A percentile compares a stretch with the other conserved stretches of the same genome.
Conservation (phyloP, 64 coral and sea anemone species). For the Porites lutea region DNA sequence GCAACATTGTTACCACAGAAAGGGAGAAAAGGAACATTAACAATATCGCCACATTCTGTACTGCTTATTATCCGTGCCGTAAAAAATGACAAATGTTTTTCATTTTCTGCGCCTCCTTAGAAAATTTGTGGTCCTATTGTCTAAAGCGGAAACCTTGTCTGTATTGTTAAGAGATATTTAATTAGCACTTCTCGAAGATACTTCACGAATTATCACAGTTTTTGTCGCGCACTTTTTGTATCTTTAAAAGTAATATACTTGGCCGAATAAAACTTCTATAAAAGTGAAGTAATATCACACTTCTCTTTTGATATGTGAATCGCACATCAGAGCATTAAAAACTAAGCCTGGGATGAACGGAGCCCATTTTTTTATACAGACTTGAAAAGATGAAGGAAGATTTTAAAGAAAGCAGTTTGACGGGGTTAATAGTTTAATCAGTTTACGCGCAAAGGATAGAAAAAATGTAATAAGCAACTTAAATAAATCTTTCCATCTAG, state of each 20-base stretch:
- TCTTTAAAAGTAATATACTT: constrained; percentile 5
- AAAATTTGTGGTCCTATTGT: neutral
- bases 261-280: neutral
- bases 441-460: no score
- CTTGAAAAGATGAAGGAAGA: no score
- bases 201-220: constrained; percentile 11
- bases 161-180: neutral
- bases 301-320: neutral
- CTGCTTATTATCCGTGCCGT: neutral
- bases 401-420: no score
- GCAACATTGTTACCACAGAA: neutral
- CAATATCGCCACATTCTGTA: neutral
- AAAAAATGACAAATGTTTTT: neutral
- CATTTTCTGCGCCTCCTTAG: neutral
- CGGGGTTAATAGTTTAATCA: no score
- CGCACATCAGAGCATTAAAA: no score
- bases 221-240: neutral
- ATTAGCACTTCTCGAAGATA: constrained; percentile 21
- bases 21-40: neutral
- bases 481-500: no score
- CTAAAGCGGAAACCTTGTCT: neutral
- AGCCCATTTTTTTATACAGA: no score
- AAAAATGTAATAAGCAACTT: no score
- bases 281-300: neutral
- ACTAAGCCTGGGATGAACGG: no score